Base-by-base conservation (phyloP, 2,113 vertebrate genomes). In the Ptilonorhynchus violaceus region DNA sequence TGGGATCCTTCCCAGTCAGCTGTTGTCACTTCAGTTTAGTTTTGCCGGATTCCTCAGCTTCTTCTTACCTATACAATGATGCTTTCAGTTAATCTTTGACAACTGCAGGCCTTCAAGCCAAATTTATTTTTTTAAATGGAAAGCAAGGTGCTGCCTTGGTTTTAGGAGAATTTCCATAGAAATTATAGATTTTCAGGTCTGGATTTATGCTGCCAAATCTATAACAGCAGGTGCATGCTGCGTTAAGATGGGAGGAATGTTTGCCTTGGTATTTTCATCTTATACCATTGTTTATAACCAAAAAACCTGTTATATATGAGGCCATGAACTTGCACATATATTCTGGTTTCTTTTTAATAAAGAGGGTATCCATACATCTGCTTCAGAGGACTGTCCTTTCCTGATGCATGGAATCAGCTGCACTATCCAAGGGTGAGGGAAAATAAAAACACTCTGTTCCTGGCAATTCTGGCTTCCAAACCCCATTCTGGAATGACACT, bases 401-500 rank as follows among this genome's bases (percentile, higher is more conserved):
- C 42, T 0, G 0, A 21, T 63, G 16, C 9, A 0, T 59, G 37
- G 46, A 50, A 79, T 41, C 12, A 9, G 30, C 81, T 89, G 41
- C 14, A 11, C 24, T 47, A 6, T 20, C 60, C 30, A 24, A 68
- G 44, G 41, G 13, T 41, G 16, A 60, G 18, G 13, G 25, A 41
- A 79, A 93, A 80, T 52, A 73, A 79, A 63, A 60, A 2, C 19
- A 16, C n/a, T 37, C 19, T 37, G 49, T 58, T 66, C 87, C 87
- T 93, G n/a, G 52, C 59, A 68, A 1, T 76, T 89, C 50, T 41
- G 50, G 23, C 46, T 95, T 78, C 58, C 59, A 46, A 73, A 87
- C 35, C 49, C 21, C 33, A 13, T 64, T 59, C 41, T 24, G 19
- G n/a, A 89, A 39, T 78, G 33, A 74, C 13, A 4, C 33, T 66